Evolutionary conservation across 2,888 invertebrate genomes (phyloP).

Genomic region (Protodeltote pygarga): DNA sequence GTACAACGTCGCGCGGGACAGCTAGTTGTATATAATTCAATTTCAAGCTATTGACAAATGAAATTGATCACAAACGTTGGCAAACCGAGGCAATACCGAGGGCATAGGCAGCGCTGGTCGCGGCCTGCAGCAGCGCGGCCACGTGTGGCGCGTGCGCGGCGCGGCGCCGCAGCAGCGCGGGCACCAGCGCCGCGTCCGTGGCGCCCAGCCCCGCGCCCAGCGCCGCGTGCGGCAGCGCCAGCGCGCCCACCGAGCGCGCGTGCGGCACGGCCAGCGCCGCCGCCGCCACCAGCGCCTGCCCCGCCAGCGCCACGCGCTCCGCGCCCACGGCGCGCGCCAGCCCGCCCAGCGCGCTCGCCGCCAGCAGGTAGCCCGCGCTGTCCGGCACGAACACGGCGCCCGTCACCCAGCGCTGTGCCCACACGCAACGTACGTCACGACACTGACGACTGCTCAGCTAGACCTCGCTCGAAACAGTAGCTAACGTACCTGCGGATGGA

Average conservation of each 20-base stretch:
- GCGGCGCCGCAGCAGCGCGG: slow-evolving; percentile 64
- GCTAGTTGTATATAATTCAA: no score
- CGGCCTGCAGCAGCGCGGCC: slow-evolving; percentile 76
- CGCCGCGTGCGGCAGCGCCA: slow-evolving; percentile 72
- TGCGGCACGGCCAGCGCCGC: slow-evolving; percentile 33
- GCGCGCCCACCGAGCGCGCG: slow-evolving; percentile 59
- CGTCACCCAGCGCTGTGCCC: slow-evolving; percentile 68
- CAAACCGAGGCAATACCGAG: slow-evolving; percentile 50
- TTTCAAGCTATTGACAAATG: no score
- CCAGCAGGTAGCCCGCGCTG: slow-evolving; percentile 74
- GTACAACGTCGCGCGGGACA: no score
- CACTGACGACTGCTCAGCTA: not conserved
- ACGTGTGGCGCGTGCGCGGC: slow-evolving; percentile 61
- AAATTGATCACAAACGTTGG: no score
- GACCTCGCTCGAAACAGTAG: not conserved
- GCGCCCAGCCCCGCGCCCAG: slow-evolving; percentile 77
- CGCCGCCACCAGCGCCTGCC: slow-evolving; percentile 50
- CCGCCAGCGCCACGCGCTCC: slow-evolving; percentile 36
- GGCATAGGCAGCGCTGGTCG: slow-evolving; percentile 73
- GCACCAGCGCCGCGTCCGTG: slow-evolving; percentile 78
- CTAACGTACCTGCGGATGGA: slow-evolving; percentile 57
- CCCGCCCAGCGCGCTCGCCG: slow-evolving; percentile 66
- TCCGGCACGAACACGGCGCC: slow-evolving; percentile 79
- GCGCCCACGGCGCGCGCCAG: slow-evolving; percentile 57
- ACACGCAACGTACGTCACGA: not conserved